These are phyloP conservation scores for Meandrusa payeni DNA, from an alignment of 2,888 invertebrate species.

Conservation along the genomic window DNA sequence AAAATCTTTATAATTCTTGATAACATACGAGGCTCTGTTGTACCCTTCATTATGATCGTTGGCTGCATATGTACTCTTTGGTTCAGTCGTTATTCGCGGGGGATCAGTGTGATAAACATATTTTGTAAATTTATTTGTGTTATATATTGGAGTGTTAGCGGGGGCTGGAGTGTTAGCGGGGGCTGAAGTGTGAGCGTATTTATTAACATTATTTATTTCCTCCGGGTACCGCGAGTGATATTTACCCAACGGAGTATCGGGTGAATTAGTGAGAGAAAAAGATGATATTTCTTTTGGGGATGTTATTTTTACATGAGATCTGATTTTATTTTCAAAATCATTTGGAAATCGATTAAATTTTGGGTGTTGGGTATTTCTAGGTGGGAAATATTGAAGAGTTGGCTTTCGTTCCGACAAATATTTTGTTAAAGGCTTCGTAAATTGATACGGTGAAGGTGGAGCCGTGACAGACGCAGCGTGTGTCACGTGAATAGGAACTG, in stretches of 20 bases:
- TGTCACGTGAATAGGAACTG: conserved; percentile 29
- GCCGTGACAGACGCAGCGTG: conserved; percentile 25
- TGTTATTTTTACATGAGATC: conserved; percentile 36
- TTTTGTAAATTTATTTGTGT: conserved; percentile 6
- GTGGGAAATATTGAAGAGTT: conserved; percentile 69
- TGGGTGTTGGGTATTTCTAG: conserved; percentile 42
- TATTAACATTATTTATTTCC: not conserved
- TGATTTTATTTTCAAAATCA: conserved; percentile 46
- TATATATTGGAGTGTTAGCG: too few species aligned
- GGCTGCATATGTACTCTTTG: conserved; percentile 30
- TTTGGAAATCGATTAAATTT: conserved; percentile 42
- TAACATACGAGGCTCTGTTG: conserved; percentile 54
- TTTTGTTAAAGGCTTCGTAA: conserved; percentile 31
- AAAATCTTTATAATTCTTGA: conserved; percentile 61
- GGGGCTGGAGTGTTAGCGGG: not conserved
- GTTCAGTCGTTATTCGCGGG: conserved; percentile 32
- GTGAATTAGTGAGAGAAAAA: conserved; percentile 27
- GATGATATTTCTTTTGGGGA: conserved; percentile 32
- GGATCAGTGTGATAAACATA: conserved; percentile 37
- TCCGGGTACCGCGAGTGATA: conserved; percentile 6
- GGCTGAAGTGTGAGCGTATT: not conserved
- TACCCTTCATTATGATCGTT: conserved; percentile 39
- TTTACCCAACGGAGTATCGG: conserved; percentile 18
- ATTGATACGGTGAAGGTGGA: conserved; percentile 31
- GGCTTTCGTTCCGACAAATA: conserved; percentile 50